Evolutionary conservation across 2,888 invertebrate genomes (phyloP).

Genomic region (Eupithecia vulgata): DNA sequence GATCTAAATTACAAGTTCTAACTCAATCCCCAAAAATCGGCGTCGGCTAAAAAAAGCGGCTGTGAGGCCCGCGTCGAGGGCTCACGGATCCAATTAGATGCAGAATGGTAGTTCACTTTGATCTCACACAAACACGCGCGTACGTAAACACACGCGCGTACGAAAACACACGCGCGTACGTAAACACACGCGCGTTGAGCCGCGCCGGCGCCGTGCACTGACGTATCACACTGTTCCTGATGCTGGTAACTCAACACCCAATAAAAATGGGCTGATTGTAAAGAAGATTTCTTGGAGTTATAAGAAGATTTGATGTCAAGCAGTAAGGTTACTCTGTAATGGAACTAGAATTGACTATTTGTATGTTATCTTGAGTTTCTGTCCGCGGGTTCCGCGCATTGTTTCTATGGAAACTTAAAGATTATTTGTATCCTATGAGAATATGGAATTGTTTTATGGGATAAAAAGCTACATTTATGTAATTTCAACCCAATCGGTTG

Average conservation of each 20-base stretch:
- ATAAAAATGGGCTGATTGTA: neutral
- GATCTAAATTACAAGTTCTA: conserved; percentile 1
- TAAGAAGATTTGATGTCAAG: neutral
- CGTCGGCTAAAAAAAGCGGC: conserved; percentile 25
- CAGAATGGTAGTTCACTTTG: conserved; percentile 34
- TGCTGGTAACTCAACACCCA: neutral
- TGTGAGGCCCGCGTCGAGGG: conserved; percentile 19
- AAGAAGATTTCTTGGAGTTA: neutral
- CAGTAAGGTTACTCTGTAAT: neutral
- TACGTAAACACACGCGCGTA: conserved; percentile 6
- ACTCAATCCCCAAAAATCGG: conserved; percentile 17
- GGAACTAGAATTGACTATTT: no score
- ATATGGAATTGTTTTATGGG: no score
- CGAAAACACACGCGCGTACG: conserved; percentile 5
- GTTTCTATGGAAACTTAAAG: no score
- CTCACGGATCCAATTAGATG: conserved; percentile 35
- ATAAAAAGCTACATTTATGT: no score
- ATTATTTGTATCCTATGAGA: no score
- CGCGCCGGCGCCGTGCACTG: no score
- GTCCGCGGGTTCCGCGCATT: no score
- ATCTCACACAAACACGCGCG: conserved; percentile 18
- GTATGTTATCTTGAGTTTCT: no score
- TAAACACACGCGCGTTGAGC: neutral
- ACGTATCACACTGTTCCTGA: neutral
- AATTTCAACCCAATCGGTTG: no score